These are phyloP conservation scores for Gnatocerus cornutus DNA, from an alignment of 2,888 invertebrate species.

Conservation along the genomic window DNA sequence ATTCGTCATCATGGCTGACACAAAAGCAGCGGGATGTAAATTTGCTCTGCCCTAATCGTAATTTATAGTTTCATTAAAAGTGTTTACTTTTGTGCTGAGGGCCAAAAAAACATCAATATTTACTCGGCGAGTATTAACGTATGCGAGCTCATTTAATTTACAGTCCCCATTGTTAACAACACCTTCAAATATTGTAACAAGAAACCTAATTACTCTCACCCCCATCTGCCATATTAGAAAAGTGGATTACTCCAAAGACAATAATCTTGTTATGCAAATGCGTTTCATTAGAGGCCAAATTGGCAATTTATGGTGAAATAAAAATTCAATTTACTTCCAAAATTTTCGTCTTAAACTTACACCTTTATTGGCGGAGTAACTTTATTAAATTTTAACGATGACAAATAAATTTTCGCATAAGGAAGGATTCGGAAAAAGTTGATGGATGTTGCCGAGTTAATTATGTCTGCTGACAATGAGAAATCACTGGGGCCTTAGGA, in stretches of 20 bases:
- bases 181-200: slow-evolving; percentile 45
- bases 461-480: slow-evolving; percentile 46
- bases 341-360: slow-evolving; percentile 13
- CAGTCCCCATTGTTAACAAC: slow-evolving; percentile 13
- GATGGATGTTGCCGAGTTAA: slow-evolving; percentile 39
- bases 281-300: slow-evolving; percentile 23
- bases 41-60: slow-evolving; percentile 46
- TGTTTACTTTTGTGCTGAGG: slow-evolving; percentile 32
- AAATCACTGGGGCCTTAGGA: slow-evolving; percentile 35
- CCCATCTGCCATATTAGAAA: slow-evolving; percentile 31
- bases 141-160: slow-evolving; percentile 19
- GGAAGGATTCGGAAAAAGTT: slow-evolving; percentile 14
- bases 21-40: slow-evolving; percentile 31
- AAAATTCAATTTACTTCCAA: slow-evolving; percentile 29
- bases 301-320: slow-evolving; percentile 24
- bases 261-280: slow-evolving; percentile 36
- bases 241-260: slow-evolving; percentile 30
- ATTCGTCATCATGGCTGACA: not conserved
- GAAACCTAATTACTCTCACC: slow-evolving; percentile 44
- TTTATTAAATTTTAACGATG: slow-evolving; percentile 30
- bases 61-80: slow-evolving; percentile 49
- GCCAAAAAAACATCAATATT: slow-evolving; percentile 45
- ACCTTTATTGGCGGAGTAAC: slow-evolving; percentile 15
- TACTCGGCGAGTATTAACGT: slow-evolving; percentile 17
- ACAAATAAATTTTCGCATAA: slow-evolving; percentile 23